Base-by-base conservation (phyloP, 1,140 invertebrate species). In the Periplaneta americana region DNA sequence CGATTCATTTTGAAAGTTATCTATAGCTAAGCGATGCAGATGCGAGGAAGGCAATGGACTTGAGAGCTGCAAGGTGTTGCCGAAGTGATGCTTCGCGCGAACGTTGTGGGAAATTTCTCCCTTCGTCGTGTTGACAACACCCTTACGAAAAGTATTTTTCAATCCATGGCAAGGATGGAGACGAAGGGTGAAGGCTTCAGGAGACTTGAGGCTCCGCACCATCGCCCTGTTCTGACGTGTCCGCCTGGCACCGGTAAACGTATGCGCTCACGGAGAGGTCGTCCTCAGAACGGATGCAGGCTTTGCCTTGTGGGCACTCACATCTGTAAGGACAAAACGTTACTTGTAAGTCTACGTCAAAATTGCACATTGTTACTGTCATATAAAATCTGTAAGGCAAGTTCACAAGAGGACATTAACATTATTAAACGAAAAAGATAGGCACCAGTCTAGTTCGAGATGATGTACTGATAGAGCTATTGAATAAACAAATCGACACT, bases 261-360 rank as follows among this genome's bases (percentile, higher is more conserved):
- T 91, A 93, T 0, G 92, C 91, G 31, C 88, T 90, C 18, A 90
- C 90, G 4, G 90, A 89, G 6, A 91, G 83, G 83, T 93, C 92
- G 82, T 94, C 92, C 15, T 91, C 90, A 4, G 88, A 85, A 37
- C 89, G 86, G 6, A 90, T 81, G 84, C 93, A 94, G 33, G 86
- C 87, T 35, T 85, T 86, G 1, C 85, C 87, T 39, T 86, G 82
- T 0, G 85, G 84, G 83, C 93, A 94, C 18, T 85, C 84, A 84
- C 93, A 94, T 76, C 92, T 93, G 86, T 77, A 35, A 13, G 76
- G 33, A 81, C 36, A 35, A 32, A 66, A 79, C n/a, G n/a, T n/a
- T n/a, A n/a, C n/a, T n/a, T n/a, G n/a, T n/a, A n/a, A n/a, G n/a
- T n/a, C n/a, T n/a, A n/a, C n/a, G n/a, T n/a, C n/a, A n/a, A n/a